phyloP scores from a whole-genome alignment of 2,888 invertebrate species.

The Argyresthia goedartella region DNA sequence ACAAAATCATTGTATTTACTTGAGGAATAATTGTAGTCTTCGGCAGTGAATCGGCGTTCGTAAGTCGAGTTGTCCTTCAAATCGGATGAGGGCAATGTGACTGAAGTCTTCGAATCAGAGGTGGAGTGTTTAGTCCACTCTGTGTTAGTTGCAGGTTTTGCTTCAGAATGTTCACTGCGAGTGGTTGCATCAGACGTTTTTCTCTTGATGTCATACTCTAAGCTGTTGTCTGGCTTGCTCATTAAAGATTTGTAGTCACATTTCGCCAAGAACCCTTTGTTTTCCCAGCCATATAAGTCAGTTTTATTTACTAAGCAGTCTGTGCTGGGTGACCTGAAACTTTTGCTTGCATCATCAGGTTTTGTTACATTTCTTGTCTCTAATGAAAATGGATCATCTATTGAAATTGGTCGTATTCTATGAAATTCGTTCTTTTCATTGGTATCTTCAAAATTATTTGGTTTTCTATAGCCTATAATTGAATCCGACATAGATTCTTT shows the following conservation, averaged over 20 bases:
- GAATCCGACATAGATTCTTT: conserved; percentile 63
- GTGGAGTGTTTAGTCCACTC: conserved; percentile 48
- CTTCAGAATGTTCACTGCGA: conserved; percentile 20
- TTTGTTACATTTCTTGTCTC: conserved; percentile 30
- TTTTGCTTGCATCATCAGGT: conserved; percentile 32
- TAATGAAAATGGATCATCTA: conserved; percentile 59
- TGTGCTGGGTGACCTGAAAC: conserved; percentile 46
- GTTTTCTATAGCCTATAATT: conserved; percentile 48
- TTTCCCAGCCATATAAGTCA: conserved; percentile 65
- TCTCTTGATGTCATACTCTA: conserved; percentile 28
- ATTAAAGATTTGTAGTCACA: conserved; percentile 33
- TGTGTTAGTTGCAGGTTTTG: conserved; percentile 24
- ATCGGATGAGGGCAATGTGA: conserved; percentile 43
- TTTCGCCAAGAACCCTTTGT: conserved; percentile 60
- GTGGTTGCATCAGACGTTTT: conserved; percentile 22
- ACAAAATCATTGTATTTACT: conserved; percentile 58
- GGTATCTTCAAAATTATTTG: conserved; percentile 25
- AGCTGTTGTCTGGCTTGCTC: conserved; percentile 24
- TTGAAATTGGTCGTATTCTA: conserved; percentile 54
- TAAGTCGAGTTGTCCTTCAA: conserved; percentile 39
- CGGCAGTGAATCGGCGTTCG: conserved; percentile 39
- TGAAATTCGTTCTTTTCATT: conserved; percentile 42
- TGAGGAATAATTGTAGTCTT: conserved; percentile 48
- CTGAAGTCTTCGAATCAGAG: conserved; percentile 48
- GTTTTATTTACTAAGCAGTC: conserved; percentile 58